Evolutionary conservation across 1,140 invertebrate species (phyloP), one percentile per base, ranked within the genome.

Genomic region (Drosophila rufa): DNA sequence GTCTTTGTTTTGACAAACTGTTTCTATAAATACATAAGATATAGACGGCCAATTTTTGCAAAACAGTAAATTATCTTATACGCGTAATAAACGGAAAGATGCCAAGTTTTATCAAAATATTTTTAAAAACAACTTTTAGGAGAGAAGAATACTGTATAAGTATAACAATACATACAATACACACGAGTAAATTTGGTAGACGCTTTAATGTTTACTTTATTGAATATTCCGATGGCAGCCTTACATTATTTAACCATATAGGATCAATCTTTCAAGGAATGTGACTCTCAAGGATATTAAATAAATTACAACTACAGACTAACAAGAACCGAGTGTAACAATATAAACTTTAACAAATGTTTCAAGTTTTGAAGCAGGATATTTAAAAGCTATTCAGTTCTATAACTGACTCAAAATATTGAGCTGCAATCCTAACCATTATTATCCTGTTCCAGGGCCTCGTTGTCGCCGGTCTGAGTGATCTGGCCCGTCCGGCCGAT

Each of bases 401-500:
- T 11, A 36, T 12, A 36, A 36, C 11, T 36, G 8, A 36, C 11
- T 36, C 11, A 36, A 36, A 36, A 11, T 36, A 11, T 33, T 22
- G 19, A 22, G 2, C 19, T 22, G 19, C 19, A 22, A 22, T 22
- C 19, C 19, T 36, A 36, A 36, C 2, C 11, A 11, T 36, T 36
- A 36, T 36, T 40, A 17, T 4, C 19, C 1, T 6, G 15, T 77
- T 95, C 50, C 92, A 97, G 97, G 96, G 96, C 30, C 94, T 98
- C 60, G 97, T 98, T 43, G 94, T 98, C 42, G 99, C 99, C 91
- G 99, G 99, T 45, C 94, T 99, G 56, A 96, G 98, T 85, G 99
- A 99, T 94, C 94, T 99, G 68, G 94, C 94, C 53, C 94, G 99
- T 80, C 98, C 99, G 51, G 97, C 97, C 27, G 97, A 98, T 75